These are phyloP conservation scores for Catamblyrhynchus diadema DNA, from an alignment of 2,797 vertebrate species.

Conservation along the genomic window DNA sequence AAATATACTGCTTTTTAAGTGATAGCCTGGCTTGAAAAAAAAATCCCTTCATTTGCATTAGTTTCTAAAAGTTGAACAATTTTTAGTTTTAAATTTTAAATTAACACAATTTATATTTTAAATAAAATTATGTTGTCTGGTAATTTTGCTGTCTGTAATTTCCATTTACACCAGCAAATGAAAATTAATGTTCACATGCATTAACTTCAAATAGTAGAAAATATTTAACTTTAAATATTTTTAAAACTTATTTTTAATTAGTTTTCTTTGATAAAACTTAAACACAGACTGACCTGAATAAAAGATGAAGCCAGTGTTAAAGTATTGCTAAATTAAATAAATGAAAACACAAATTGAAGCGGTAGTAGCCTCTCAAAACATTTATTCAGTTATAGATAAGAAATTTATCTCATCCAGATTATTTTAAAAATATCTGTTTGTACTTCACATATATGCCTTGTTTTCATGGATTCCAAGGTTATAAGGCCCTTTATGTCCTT, in stretches of 20 bases:
- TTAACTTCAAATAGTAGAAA: not conserved
- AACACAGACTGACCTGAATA: not conserved
- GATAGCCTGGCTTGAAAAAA: not conserved
- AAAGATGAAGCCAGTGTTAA: not conserved
- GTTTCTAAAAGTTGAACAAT: not conserved
- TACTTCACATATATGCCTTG: not conserved
- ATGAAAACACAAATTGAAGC: not conserved
- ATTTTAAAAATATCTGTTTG: not conserved
- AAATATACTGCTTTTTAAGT: not conserved
- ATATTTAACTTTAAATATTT: not conserved
- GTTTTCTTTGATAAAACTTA: not conserved
- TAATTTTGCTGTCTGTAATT: not conserved
- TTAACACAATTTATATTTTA: not conserved
- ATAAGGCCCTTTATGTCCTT: not conserved
- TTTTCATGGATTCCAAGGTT: not conserved
- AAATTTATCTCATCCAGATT: not conserved
- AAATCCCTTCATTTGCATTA: not conserved
- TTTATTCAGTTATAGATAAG: not conserved
- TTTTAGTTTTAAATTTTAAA: not conserved
- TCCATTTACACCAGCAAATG: not conserved
- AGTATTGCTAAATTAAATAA: not conserved
- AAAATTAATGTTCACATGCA: not conserved
- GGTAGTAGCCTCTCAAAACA: not conserved
- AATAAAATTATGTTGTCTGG: not conserved
- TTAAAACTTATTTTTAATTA: not conserved